A percentile compares a stretch with the other conserved stretches of the same genome.
These are phyloP conservation scores for Leptatherina wallacei DNA, from an alignment of 2,797 vertebrate species.

Conservation along the genomic window DNA sequence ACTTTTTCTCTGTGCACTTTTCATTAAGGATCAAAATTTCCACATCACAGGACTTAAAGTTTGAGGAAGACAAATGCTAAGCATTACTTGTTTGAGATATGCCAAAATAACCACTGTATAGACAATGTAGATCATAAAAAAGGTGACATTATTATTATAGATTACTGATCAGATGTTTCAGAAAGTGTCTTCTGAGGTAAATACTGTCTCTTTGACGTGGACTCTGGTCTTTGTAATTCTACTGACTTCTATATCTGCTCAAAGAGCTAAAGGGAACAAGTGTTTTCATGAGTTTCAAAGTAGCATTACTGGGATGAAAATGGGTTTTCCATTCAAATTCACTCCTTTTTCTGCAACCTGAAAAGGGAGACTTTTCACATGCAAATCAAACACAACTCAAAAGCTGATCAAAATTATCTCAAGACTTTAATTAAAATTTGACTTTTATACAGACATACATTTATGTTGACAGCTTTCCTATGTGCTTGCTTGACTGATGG, in stretches of 20 bases:
- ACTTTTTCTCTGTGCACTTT: no score
- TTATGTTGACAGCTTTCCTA: conserved; percentile 22
- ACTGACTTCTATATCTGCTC: neutral
- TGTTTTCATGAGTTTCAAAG: neutral
- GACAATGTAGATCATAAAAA: neutral
- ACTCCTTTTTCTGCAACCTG: neutral
- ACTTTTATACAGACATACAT: neutral
- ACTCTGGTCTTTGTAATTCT: neutral
- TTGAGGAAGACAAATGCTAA: no score
- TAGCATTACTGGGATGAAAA: neutral
- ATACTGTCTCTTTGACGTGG: no score
- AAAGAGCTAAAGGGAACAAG: neutral
- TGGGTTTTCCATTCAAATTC: neutral
- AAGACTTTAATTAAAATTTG: neutral
- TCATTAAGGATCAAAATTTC: no score
- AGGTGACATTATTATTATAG: neutral
- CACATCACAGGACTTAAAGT: no score
- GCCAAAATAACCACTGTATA: no score
- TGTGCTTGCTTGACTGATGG: neutral
- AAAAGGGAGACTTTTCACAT: neutral
- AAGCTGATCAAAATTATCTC: neutral
- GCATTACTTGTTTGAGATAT: no score
- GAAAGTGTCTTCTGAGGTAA: neutral
- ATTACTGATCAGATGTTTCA: neutral
- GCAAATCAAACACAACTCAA: neutral